These are phyloP conservation scores for Gopherus evgoodei DNA, from an alignment of 2,113 vertebrate genomes.

Conservation along the genomic window DNA sequence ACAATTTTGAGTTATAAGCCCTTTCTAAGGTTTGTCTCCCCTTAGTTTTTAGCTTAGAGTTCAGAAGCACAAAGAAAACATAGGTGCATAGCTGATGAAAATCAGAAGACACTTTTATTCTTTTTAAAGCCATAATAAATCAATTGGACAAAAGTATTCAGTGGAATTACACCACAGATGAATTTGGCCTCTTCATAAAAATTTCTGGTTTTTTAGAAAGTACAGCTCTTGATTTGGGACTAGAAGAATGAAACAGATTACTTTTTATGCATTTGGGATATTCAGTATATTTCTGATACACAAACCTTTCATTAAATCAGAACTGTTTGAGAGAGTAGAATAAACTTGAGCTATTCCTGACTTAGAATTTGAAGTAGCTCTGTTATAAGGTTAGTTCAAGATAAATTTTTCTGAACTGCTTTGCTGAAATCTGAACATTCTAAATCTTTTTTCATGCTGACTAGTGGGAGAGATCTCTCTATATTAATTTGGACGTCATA, in stretches of 20 bases:
- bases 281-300: not conserved
- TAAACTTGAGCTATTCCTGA: constrained; percentile 51
- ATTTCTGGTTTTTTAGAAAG: not conserved
- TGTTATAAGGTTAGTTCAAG: constrained; percentile 43
- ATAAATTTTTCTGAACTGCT: constrained; percentile 50
- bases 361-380: constrained; percentile 63
- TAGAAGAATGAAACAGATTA: not conserved
- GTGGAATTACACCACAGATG: not conserved
- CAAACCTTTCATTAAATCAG: not conserved
- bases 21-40: not conserved
- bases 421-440: constrained; percentile 80
- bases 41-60: not conserved
- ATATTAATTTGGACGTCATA: constrained; percentile 78
- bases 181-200: not conserved
- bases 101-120: not conserved
- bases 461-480: constrained; percentile 85
- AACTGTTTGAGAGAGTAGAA: constrained; percentile 19
- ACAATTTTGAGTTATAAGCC: constrained; percentile 26
- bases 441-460: constrained; percentile 78
- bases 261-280: not conserved
- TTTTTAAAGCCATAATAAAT: not conserved
- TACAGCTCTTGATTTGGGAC: not conserved
- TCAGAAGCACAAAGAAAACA: not conserved
- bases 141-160: not conserved
- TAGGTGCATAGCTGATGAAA: not conserved